Evolutionary conservation across 2,888 invertebrate genomes (phyloP), one percentile per base, ranked within the genome.

Genomic region (Trichacis sp.): DNA sequence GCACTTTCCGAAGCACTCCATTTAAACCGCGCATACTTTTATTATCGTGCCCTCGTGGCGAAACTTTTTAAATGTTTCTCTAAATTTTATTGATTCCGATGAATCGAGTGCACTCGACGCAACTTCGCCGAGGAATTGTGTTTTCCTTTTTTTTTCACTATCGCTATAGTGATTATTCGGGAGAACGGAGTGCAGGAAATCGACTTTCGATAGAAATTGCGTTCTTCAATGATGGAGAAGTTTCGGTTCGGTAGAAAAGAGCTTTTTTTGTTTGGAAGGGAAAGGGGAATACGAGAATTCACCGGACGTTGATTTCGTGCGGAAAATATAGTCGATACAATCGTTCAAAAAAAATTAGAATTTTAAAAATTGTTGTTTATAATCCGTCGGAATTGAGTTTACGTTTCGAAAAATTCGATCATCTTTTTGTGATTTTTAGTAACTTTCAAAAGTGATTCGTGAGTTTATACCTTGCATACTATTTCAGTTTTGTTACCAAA

Each of bases 1-100:
- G 72, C 72, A 68, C 72, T 75, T 74, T 76, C 74, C 73, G 61
- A 50, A 60, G 52, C 45, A 43, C 33, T 33, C 33, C 33, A 33
- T 33, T 33, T 33, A 33, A 11, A 33, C 2, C 33, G 33, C 11
- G 33, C 33, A 33, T 33, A 33, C 33, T 33, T 33, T 33, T 33
- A 33, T 11, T 33, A 33, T 33, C n/a, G 2, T 6, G 33, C 33
- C 33, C 33, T 33, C n/a, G 33, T 9, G n/a, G 33, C n/a, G 2
- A 33, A 33, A 33, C 33, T 33, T 33, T 33, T 33, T n/a, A 33
- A 33, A 33, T 33, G 33, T 33, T 33, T 33, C 33, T 24, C 24
- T 3, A n/a, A 33, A 33, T 33, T 33, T n/a, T 33, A 33, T 33
- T 33, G 33, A 33, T 33, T n/a, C 24, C 24, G 24, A 24, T 24